phyloP scores from a whole-genome alignment of 1,140 invertebrate species.

The Drosophila pallidifrons region DNA sequence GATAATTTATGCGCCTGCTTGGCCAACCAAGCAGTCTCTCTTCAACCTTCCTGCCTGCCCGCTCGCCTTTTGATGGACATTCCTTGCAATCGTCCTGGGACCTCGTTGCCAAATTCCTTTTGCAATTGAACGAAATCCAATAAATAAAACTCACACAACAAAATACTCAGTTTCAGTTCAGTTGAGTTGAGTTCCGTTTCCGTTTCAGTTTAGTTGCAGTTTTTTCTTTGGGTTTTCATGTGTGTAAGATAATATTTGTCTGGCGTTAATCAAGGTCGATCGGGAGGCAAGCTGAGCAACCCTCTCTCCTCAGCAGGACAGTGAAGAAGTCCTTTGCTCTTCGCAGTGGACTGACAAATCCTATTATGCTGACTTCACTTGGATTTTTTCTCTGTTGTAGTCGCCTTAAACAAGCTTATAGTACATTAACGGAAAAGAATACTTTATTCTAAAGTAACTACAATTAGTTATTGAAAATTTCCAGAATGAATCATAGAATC shows the following conservation, averaged over 20 bases:
- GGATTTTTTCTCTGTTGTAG: too few species aligned
- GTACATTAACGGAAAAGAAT: too few species aligned
- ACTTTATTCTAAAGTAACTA: too few species aligned
- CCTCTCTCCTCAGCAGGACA: background rate
- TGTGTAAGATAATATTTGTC: constrained; percentile 69
- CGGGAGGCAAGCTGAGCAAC: background rate
- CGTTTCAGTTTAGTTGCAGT: background rate
- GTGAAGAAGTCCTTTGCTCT: background rate
- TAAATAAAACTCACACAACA: constrained; percentile 57
- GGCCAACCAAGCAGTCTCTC: constrained; percentile 12
- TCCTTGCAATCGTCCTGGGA: constrained; percentile 58
- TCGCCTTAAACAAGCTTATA: too few species aligned
- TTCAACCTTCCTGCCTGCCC: background rate
- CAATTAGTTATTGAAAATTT: too few species aligned
- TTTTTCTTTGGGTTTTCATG: constrained; percentile 35
- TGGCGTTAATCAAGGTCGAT: constrained; percentile 45
- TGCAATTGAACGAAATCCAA: constrained; percentile 67
- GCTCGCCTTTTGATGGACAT: constrained; percentile 61
- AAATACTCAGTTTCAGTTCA: constrained; percentile 8
- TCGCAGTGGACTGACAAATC: background rate
- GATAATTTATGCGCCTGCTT: constrained; percentile 78
- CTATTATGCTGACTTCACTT: background rate
- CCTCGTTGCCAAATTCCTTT: constrained; percentile 35
- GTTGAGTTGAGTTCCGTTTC: constrained; percentile 7
- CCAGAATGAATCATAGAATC: too few species aligned